phyloP scores from a whole-genome alignment of 2,797 vertebrate genomes.

The Chiloscyllium punctatum region DNA sequence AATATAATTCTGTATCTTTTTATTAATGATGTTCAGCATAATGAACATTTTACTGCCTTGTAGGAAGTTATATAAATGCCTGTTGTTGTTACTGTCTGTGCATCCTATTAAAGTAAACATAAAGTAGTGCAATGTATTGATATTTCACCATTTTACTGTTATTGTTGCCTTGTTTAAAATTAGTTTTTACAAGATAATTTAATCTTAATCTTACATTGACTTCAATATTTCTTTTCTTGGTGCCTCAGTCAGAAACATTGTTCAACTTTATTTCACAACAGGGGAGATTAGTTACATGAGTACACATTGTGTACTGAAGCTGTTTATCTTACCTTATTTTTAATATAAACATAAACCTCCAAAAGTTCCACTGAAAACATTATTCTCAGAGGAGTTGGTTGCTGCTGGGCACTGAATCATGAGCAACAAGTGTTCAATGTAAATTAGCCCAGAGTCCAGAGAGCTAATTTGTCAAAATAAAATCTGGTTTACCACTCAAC shows the following conservation, averaged over 20 bases:
- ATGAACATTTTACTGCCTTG: not conserved
- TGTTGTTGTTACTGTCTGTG: not conserved
- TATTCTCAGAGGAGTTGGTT: not conserved
- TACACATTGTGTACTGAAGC: not conserved
- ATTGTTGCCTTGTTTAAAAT: not conserved
- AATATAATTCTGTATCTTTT: not conserved
- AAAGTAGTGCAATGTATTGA: not conserved
- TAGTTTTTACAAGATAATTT: not conserved
- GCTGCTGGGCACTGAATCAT: not conserved
- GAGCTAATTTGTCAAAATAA: not conserved
- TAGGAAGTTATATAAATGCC: not conserved
- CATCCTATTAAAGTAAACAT: not conserved
- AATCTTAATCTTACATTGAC: not conserved
- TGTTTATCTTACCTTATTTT: conserved; percentile 22
- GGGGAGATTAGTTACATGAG: not conserved
- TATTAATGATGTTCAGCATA: not conserved
- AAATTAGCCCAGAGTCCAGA: not conserved
- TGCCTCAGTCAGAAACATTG: not conserved
- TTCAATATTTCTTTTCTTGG: not conserved
- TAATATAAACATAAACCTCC: not conserved
- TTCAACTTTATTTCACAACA: not conserved
- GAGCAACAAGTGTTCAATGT: not conserved
- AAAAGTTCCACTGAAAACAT: not conserved
- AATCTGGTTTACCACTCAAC: not conserved
- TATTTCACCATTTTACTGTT: not conserved